Base-by-base conservation (phyloP, 2,888 invertebrate genomes). In the Amphipoea oculea region DNA sequence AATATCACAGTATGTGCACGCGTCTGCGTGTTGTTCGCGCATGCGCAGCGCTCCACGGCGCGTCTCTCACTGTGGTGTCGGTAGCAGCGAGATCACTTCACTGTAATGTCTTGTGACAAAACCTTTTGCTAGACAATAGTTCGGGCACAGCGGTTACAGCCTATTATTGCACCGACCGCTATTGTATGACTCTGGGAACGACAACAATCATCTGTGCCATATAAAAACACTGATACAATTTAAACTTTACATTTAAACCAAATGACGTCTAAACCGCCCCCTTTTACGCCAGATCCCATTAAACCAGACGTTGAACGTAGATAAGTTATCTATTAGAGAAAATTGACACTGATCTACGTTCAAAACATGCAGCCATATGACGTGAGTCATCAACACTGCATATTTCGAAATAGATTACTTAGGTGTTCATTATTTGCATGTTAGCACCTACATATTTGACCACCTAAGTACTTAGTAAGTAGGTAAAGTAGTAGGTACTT, bases 41-140 rank as follows among this genome's bases (percentile, higher is more conserved):
- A 95, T 93, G 96, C 96, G 95, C 94, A 91, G 94, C 94, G 95
- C 94, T 94, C 94, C 91, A 91, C 92, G 89, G 94, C 95, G 93
- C 95, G 94, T 92, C 93, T 95, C 93, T 95, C 91, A 96, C 96
- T 96, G 93, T 89, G 88, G 83, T 84, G 79, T 81, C 86, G 77
- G 87, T 81, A 84, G 85, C 89, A 76, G 86, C 89, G 88, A 94
- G 94, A 93, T 93, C 92, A 91, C 90, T 88, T 88, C 89, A 88
- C 85, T 85, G 69, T 83, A 83, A 86, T 80, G 85, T 83, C 83
- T 84, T 83, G 82, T 90, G 86, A 88, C 89, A 86, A 82, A 88
- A 87, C 88, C 85, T 83, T 86, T 76, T 69, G 74, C 83, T 81
- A 86, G 83, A 87, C 88, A 87, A 86, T 87, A 71, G 86, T 83